Base-by-base conservation (phyloP, 1,140 invertebrate genomes). In the Panagrolaimus sp. region DNA sequence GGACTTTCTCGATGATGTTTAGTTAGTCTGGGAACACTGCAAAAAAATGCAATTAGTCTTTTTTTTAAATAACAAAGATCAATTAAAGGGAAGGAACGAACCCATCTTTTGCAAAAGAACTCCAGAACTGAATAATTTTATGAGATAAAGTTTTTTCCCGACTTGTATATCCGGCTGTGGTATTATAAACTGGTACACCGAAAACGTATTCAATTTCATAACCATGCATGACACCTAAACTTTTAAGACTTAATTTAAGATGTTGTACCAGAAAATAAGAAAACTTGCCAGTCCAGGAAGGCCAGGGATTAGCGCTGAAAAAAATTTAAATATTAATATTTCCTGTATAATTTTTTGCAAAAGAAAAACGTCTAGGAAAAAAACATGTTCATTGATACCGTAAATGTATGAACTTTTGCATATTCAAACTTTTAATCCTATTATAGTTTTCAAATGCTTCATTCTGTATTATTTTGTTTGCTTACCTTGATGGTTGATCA, bases 231-330 rank as follows among this genome's bases (percentile, higher is more conserved):
- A 93, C 92, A 5, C 93, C n/a, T n/a, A n/a, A n/a, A n/a, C n/a
- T n/a, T n/a, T n/a, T n/a, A n/a, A n/a, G n/a, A n/a, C n/a, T n/a
- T n/a, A n/a, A n/a, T n/a, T n/a, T n/a, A n/a, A n/a, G n/a, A n/a
- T n/a, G n/a, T n/a, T n/a, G n/a, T n/a, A n/a, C n/a, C n/a, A n/a
- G n/a, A n/a, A n/a, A n/a, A n/a, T n/a, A n/a, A n/a, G n/a, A n/a
- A n/a, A n/a, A n/a, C n/a, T n/a, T n/a, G n/a, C n/a, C 94, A 62
- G 93, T 92, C 93, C 94, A 97, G 57, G 88, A 88, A 1, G 93
- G 93, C 93, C 93, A 97, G 0, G 90, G 90, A 82, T 91, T 92
- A n/a, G 78, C 78, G 66, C 76, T 79, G 45, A 64, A 76, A 66
- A 38, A 13, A 23, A 1, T 57, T 53, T 53, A 57, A 57, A 57